Evolutionary conservation across 1,140 invertebrate genomes (phyloP).

Genomic region (Tetramorium simillimum): DNA sequence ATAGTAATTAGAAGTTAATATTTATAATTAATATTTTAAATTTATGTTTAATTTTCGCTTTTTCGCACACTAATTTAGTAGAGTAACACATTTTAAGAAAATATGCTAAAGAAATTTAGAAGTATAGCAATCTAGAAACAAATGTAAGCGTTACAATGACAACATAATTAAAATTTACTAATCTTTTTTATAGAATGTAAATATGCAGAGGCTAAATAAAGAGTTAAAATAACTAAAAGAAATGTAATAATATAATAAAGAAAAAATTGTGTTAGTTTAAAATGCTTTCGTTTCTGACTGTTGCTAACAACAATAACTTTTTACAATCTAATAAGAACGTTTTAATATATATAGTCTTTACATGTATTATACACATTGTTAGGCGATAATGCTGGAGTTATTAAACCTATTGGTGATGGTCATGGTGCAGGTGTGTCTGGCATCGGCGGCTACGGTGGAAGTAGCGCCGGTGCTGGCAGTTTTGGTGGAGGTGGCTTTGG

Average conservation of each 20-base stretch:
- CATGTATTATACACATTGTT: not conserved
- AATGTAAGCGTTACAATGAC: not conserved
- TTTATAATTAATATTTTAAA: not conserved
- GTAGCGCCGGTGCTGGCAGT: slow-evolving; percentile 1
- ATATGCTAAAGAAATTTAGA: not conserved
- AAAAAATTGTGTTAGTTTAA: not conserved
- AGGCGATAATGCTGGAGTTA: slow-evolving; percentile 1
- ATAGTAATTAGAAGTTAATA: not conserved
- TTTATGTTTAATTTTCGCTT: not conserved
- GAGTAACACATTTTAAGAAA: too few species aligned
- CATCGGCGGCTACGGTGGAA: slow-evolving; percentile 30
- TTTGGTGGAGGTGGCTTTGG: not conserved
- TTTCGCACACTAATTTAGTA: not conserved
- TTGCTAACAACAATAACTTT: not conserved
- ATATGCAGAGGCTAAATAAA: not conserved
- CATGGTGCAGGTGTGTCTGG: slow-evolving; percentile 8
- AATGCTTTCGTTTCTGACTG: not conserved
- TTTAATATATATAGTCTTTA: not conserved
- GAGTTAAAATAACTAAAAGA: not conserved
- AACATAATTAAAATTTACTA: not conserved
- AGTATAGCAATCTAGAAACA: not conserved
- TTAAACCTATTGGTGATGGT: slow-evolving; percentile 2
- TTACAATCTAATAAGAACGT: not conserved
- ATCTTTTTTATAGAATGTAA: not conserved
- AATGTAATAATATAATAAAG: not conserved